Conservation (phyloP, 2,797 vertebrate genomes). For the Sebastes goodei region DNA sequence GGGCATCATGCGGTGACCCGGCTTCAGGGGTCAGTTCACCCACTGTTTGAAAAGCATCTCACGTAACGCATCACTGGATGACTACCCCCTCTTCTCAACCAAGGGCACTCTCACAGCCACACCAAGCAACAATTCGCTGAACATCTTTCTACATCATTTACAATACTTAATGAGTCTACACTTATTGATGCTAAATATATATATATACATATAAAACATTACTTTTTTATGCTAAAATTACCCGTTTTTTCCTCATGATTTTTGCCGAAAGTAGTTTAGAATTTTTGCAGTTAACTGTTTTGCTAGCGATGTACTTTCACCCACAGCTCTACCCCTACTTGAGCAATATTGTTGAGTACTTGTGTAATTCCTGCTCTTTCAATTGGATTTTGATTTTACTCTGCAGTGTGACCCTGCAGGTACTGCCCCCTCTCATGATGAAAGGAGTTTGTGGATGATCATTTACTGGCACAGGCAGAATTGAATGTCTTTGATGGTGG, state of each 20-base stretch:
- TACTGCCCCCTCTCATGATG: constrained; percentile 7
- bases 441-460: constrained; percentile 38
- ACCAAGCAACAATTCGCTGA: neutral
- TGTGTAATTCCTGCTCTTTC: neutral
- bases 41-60: constrained; percentile 79
- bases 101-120: constrained; percentile 41
- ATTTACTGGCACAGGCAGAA: constrained; percentile 22
- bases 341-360: neutral
- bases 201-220: neutral
- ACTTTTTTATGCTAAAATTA: neutral
- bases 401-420: constrained; percentile 7
- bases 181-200: neutral
- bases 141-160: constrained; percentile 1
- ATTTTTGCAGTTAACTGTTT: neutral
- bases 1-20: constrained; percentile 73
- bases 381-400: constrained; percentile 5
- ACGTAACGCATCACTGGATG: constrained; percentile 72
- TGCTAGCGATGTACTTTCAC: neutral
- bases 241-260: neutral
- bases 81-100: constrained; percentile 45
- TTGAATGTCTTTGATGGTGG: constrained; percentile 35
- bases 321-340: neutral
- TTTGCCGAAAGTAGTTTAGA: neutral
- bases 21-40: constrained; percentile 80
- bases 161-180: neutral